phyloP scores from a whole-genome alignment of 2,888 invertebrate species.

The Sesia apiformis region DNA sequence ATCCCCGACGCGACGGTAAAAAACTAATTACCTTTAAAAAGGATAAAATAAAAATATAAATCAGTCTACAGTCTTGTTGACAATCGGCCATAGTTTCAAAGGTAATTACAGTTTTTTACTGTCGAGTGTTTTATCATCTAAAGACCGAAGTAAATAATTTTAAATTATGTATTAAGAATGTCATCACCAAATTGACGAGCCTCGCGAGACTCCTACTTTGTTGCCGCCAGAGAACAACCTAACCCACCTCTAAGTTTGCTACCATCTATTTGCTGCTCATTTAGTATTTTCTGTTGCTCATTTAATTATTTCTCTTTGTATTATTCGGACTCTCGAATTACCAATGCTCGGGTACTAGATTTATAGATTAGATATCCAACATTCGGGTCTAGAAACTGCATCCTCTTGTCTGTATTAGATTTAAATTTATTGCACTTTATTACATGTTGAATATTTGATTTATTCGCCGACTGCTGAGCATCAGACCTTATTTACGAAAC shows the following conservation, averaged over 20 bases:
- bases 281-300: no score
- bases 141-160: background rate
- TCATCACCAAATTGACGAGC: background rate
- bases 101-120: background rate
- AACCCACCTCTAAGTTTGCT: background rate
- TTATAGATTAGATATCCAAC: background rate
- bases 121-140: background rate
- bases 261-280: no score
- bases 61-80: no score
- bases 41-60: no score
- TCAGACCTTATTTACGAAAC: slow-evolving; percentile 9
- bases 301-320: no score
- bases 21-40: no score
- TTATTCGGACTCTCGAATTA: no score
- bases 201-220: no score
- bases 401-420: background rate
- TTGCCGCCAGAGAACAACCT: no score
- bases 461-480: background rate
- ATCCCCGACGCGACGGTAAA: no score
- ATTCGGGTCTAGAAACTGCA: background rate
- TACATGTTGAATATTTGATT: background rate
- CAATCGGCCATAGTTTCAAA: background rate
- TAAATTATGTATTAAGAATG: background rate
- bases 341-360: background rate
- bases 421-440: background rate